Evolutionary conservation across 2,888 invertebrate species (phyloP).

Genomic region (Brachyptera putata): DNA sequence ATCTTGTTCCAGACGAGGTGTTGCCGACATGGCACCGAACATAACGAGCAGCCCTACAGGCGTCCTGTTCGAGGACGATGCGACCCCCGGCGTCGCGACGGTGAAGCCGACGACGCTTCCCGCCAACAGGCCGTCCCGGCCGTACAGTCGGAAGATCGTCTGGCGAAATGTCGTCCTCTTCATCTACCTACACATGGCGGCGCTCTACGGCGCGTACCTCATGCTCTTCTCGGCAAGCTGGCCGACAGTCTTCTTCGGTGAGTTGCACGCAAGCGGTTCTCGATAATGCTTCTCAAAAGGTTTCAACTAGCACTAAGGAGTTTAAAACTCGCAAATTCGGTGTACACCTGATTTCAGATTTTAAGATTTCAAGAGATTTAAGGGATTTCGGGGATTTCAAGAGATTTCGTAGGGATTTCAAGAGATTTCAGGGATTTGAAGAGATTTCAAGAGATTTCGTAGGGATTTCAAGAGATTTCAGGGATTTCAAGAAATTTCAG

Average conservation of each 20-base stretch:
- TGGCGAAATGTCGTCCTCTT: conserved; percentile 84
- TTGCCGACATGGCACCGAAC: conserved; percentile 47
- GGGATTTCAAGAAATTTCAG: too few species aligned
- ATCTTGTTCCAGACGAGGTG: conserved; percentile 1
- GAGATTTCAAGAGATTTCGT: too few species aligned
- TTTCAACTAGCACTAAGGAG: background rate
- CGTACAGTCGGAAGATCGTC: conserved; percentile 50
- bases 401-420: too few species aligned
- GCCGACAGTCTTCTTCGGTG: conserved; percentile 67
- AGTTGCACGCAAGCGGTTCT: conserved; percentile 46
- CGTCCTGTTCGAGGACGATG: conserved; percentile 43
- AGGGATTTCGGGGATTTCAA: too few species aligned
- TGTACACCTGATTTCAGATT: too few species aligned
- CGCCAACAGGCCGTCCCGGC: background rate
- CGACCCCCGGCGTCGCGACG: conserved; percentile 25
- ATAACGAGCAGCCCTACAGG: conserved; percentile 45
- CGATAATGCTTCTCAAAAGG: too few species aligned
- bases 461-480: too few species aligned
- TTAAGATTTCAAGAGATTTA: too few species aligned
- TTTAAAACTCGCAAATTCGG: too few species aligned
- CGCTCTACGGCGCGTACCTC: conserved; percentile 70
- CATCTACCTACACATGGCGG: conserved; percentile 67
- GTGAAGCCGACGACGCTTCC: background rate
- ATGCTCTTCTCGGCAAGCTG: conserved; percentile 69
- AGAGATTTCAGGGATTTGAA: too few species aligned